These are phyloP conservation scores for Ditylenchus dipsaci DNA, from an alignment of 1,140 invertebrate genomes.

Conservation along the genomic window DNA sequence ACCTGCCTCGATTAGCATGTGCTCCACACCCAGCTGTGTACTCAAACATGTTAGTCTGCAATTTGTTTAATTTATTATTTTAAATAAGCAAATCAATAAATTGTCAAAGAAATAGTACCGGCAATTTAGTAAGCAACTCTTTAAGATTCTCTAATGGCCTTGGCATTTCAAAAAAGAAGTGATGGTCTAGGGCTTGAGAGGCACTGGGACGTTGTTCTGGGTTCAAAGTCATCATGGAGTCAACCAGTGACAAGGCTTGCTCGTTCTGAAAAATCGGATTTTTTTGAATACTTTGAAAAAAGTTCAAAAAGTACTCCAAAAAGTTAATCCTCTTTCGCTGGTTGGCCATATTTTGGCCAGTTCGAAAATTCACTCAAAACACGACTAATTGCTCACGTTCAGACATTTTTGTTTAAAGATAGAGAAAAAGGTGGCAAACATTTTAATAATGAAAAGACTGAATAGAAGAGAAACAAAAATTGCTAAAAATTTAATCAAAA, in stretches of 20 bases:
- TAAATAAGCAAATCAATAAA: not conserved
- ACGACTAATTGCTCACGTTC: no score
- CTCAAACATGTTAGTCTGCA: conserved; percentile 52
- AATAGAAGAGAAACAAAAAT: no score
- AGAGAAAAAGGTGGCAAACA: no score
- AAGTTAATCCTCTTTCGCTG: no score
- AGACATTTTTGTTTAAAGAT: no score
- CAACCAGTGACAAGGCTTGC: conserved; percentile 84
- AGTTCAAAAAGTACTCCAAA: no score
- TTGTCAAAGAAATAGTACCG: conserved; percentile 16
- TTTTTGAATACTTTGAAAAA: no score
- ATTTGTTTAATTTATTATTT: conserved; percentile 2
- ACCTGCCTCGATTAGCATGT: conserved; percentile 40
- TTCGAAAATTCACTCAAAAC: no score
- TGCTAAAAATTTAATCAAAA: no score
- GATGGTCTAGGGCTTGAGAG: conserved; percentile 88
- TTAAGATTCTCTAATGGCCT: conserved; percentile 67
- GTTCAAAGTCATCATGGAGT: conserved; percentile 84
- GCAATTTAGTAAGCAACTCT: conserved; percentile 43
- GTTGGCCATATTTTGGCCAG: no score
- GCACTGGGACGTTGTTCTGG: conserved; percentile 83
- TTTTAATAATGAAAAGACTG: no score
- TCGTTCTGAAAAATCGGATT: conserved; percentile 70
- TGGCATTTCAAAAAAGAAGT: conserved; percentile 96
- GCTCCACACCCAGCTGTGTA: conserved; percentile 52